Percentiles rank a stretch among this genome's conserved stretches.
Conservation (phyloP, 2,888 invertebrate genomes). For the Graphium colonna region DNA sequence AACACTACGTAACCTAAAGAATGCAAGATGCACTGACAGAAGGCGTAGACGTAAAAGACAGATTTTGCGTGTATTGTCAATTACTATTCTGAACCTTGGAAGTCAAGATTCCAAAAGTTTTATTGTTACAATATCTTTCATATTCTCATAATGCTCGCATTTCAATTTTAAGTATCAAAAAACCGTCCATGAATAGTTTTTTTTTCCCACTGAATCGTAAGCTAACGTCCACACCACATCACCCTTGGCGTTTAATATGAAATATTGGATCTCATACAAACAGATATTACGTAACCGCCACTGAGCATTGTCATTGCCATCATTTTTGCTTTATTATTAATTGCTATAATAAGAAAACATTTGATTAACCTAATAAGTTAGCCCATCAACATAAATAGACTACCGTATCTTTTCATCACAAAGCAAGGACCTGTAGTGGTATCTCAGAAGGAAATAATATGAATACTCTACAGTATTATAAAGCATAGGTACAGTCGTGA, state of each 20-base stretch:
- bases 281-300: not conserved
- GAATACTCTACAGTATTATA: not conserved
- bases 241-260: not conserved
- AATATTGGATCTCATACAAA: not conserved
- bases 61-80: not conserved
- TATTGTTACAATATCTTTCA: not conserved
- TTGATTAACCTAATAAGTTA: no score
- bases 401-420: no score
- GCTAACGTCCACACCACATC: not conserved
- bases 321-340: not conserved
- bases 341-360: no score
- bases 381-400: no score
- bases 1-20: not conserved
- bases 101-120: not conserved
- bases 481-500: conserved; percentile 5
- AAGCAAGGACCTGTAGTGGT: no score
- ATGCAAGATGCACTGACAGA: not conserved
- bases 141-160: not conserved
- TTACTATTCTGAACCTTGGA: no score
- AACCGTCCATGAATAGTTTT: not conserved
- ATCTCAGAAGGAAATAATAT: not conserved
- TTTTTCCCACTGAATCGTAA: not conserved
- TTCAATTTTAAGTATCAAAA: not conserved
- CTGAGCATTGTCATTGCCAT: not conserved
- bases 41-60: not conserved